phyloP scores from a whole-genome alignment of 2,797 vertebrate genomes.

The Catostomus latipinnis region DNA sequence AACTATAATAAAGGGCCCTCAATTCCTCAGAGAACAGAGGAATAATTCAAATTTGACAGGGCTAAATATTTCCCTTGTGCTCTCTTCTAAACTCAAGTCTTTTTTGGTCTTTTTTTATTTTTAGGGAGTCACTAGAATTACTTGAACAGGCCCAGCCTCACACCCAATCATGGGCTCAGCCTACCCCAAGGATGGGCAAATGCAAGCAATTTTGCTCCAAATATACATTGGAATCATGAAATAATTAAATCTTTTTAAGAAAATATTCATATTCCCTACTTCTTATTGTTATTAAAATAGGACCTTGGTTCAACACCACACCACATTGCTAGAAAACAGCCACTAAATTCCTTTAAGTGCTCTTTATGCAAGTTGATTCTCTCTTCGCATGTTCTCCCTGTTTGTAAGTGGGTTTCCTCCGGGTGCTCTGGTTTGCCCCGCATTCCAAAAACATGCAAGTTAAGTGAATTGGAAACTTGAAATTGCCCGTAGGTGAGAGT shows the following conservation, averaged over 20 bases:
- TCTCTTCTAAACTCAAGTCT: conserved; percentile 11
- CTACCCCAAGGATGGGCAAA: not conserved
- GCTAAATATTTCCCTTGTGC: conserved; percentile 32
- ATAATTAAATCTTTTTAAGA: not conserved
- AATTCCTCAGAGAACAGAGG: conserved; percentile 8
- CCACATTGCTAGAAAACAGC: not conserved
- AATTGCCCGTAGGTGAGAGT: no score
- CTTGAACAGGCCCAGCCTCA: not conserved
- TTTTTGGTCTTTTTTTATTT: not conserved
- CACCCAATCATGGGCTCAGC: not conserved
- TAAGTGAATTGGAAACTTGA: no score
- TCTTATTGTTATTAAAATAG: not conserved
- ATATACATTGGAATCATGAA: no score
- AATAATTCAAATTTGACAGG: not conserved
- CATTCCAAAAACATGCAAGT: no score
- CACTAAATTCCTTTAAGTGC: not conserved
- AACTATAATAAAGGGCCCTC: conserved; percentile 5
- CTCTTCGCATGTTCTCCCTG: no score
- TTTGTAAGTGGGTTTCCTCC: no score
- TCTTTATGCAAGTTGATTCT: not conserved
- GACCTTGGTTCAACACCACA: not conserved
- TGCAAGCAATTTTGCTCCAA: not conserved
- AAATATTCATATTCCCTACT: not conserved
- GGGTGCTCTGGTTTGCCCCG: no score
- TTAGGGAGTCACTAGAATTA: not conserved